These are phyloP conservation scores for Hypercompe scribonia DNA, from an alignment of 2,888 invertebrate species.

Conservation along the genomic window DNA sequence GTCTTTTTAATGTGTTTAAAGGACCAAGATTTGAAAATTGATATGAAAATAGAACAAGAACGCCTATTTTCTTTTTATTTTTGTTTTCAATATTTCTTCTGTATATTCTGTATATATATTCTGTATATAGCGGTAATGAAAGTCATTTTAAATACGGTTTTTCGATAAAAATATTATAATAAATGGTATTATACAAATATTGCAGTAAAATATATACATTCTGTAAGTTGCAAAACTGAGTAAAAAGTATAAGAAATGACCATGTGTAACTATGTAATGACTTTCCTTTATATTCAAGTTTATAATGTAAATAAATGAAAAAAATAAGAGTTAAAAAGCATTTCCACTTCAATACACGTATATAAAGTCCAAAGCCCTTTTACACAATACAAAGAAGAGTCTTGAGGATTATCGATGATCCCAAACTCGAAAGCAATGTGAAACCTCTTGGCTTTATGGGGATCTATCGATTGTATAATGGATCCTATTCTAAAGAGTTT, in stretches of 20 bases:
- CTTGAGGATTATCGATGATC: background rate
- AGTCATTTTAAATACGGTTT: too few species aligned
- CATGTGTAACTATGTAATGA: too few species aligned
- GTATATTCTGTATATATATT: too few species aligned
- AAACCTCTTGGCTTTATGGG: background rate
- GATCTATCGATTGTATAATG: conserved; percentile 1
- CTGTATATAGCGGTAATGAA: too few species aligned
- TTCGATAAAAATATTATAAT: too few species aligned
- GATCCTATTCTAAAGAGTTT: background rate
- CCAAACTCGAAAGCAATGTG: background rate
- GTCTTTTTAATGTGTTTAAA: background rate
- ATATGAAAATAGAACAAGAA: too few species aligned
- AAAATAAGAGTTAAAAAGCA: background rate
- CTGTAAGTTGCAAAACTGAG: too few species aligned
- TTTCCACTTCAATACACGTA: background rate
- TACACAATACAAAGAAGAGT: background rate
- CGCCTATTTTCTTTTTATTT: background rate
- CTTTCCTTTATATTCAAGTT: too few species aligned
- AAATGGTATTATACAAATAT: too few species aligned
- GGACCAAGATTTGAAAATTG: background rate
- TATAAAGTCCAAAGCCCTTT: background rate
- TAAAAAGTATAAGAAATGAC: too few species aligned
- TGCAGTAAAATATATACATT: too few species aligned
- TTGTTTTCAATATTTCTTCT: too few species aligned
- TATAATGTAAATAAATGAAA: background rate